Conservation (phyloP, 2,888 invertebrate species). For the Agrochola macilenta region DNA sequence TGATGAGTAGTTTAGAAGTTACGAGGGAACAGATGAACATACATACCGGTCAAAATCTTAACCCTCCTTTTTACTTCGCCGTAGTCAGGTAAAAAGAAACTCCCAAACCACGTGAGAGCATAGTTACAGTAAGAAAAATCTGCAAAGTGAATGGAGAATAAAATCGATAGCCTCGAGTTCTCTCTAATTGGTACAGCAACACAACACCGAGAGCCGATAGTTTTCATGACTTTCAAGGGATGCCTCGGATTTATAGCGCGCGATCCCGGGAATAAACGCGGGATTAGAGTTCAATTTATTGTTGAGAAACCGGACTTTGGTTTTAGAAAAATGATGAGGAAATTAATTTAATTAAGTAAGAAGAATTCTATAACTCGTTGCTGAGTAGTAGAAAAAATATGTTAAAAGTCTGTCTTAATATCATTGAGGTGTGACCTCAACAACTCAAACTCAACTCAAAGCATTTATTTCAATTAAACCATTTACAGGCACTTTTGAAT, state of each 20-base stretch:
- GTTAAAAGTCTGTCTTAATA: not conserved
- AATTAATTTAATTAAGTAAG: not conserved
- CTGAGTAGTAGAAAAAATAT: not conserved
- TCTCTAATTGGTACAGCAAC: conserved; percentile 49
- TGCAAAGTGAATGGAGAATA: conserved; percentile 10
- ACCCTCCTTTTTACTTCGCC: no score
- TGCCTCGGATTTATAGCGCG: conserved; percentile 42
- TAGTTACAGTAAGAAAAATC: not conserved
- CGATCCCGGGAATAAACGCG: conserved; percentile 11
- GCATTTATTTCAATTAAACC: no score
- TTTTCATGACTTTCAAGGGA: conserved; percentile 39
- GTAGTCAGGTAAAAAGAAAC: not conserved
- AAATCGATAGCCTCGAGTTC: conserved; percentile 28
- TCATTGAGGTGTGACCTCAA: no score
- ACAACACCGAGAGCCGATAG: conserved; percentile 26
- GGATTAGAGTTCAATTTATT: conserved; percentile 33
- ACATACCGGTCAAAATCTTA: no score
- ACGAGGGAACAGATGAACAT: no score
- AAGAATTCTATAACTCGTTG: not conserved
- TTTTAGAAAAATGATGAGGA: not conserved
- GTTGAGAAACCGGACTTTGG: not conserved
- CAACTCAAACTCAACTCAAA: no score
- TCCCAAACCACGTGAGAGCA: not conserved
- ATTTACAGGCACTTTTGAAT: no score
- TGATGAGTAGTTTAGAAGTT: no score